phyloP scores from a whole-genome alignment of 64 coral and sea anemone genomes.

The Platygyra sinensis region DNA sequence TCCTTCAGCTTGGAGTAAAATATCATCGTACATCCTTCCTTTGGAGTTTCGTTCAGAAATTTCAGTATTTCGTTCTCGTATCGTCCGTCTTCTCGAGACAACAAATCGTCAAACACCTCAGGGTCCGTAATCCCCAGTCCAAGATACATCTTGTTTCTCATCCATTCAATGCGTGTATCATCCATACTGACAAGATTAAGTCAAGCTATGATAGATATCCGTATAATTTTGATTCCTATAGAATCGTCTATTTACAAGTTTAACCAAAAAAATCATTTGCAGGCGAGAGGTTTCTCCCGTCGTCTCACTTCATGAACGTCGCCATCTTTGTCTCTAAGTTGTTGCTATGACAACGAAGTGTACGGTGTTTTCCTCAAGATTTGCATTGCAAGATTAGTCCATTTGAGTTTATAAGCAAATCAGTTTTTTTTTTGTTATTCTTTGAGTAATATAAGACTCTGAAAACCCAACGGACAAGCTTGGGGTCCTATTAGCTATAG shows the following conservation, averaged over 20 bases:
- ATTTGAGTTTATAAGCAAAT: too few species aligned
- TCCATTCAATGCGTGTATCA: conserved; percentile 97
- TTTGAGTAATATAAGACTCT: too few species aligned
- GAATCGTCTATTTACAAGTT: background rate
- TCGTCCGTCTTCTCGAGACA: conserved; percentile 93
- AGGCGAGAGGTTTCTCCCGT: background rate
- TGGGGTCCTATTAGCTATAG: too few species aligned
- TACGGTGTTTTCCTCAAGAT: too few species aligned
- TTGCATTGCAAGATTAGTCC: too few species aligned
- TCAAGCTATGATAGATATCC: background rate
- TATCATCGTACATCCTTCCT: conserved; percentile 88
- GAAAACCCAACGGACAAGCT: too few species aligned
- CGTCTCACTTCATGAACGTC: background rate
- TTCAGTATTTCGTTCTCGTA: conserved; percentile 88
- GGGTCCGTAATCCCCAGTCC: conserved; percentile 89
- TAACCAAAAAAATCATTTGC: background rate
- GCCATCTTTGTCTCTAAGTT: conserved; percentile 10
- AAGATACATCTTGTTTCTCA: conserved; percentile 90
- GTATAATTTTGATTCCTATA: background rate
- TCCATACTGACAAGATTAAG: conserved; percentile 64
- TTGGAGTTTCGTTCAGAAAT: conserved; percentile 94
- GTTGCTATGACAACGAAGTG: conserved; percentile 34
- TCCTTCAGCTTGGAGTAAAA: conserved; percentile 90
- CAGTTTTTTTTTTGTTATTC: too few species aligned
- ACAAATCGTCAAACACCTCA: conserved; percentile 98